Conservation (phyloP, 2,888 invertebrate genomes). For the Autographa gamma region DNA sequence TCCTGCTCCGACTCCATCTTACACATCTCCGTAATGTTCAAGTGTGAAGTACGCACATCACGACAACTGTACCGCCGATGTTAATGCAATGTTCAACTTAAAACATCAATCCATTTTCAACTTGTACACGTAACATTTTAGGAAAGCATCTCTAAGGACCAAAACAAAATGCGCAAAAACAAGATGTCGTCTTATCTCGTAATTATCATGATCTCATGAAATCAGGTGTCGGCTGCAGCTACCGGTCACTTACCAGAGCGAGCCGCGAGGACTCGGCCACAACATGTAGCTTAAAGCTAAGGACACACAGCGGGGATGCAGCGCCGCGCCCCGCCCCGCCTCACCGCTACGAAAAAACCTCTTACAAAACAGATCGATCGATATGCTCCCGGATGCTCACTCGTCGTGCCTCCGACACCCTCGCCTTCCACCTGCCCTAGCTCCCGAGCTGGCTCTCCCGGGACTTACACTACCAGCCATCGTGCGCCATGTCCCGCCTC, state of each 20-base stretch:
- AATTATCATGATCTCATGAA: conserved; percentile 29
- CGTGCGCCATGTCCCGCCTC: conserved; percentile 26
- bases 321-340: conserved; percentile 73
- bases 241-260: conserved; percentile 64
- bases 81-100: conserved; percentile 22
- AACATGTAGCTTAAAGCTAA: conserved; percentile 55
- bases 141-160: conserved; percentile 48
- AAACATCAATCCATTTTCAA: conserved; percentile 38
- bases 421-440: conserved; percentile 65
- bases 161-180: conserved; percentile 72
- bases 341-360: conserved; percentile 74
- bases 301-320: conserved; percentile 62
- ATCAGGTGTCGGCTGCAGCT: conserved; percentile 36
- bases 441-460: conserved; percentile 28
- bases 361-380: conserved; percentile 86
- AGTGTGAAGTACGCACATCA: conserved; percentile 2
- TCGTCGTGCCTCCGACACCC: conserved; percentile 63
- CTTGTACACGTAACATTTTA: conserved; percentile 38
- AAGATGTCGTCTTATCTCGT: conserved; percentile 68
- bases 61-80: conserved; percentile 5
- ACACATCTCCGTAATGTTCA: neutral
- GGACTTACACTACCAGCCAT: conserved; percentile 33
- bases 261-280: conserved; percentile 57
- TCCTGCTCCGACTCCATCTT: conserved; percentile 10
- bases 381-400: conserved; percentile 75